Percentiles rank a stretch among this genome's conserved stretches.
phyloP scores from a whole-genome alignment of 2,113 vertebrate species.

The Notarius quadriscutis region DNA sequence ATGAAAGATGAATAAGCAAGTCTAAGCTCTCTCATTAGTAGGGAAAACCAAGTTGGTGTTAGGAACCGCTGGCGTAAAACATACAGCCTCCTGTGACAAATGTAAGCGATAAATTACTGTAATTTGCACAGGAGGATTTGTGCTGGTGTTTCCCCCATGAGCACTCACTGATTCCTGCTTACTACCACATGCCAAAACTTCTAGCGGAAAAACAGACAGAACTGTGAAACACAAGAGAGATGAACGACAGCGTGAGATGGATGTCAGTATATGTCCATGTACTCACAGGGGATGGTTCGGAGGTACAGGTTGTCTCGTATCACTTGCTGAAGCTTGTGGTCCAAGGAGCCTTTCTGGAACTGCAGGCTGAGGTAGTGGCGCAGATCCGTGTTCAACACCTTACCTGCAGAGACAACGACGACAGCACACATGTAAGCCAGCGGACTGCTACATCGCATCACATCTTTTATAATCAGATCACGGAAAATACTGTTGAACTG shows the following conservation, averaged over 20 bases:
- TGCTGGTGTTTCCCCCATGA: background rate
- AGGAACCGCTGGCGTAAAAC: background rate
- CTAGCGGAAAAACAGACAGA: background rate
- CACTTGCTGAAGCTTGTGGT: slow-evolving; percentile 98
- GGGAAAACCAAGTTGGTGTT: background rate
- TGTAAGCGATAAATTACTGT: background rate
- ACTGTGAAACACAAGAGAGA: background rate
- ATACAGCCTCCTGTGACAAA: background rate
- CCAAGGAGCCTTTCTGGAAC: slow-evolving; percentile 97
- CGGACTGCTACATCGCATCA: background rate
- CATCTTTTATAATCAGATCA: background rate
- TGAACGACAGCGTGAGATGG: background rate
- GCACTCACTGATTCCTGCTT: background rate
- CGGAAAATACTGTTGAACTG: background rate
- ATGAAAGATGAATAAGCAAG: background rate
- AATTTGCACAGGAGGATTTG: background rate
- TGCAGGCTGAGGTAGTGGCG: slow-evolving; percentile 97
- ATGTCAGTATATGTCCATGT: slow-evolving; percentile 21
- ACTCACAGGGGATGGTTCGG: slow-evolving; percentile 98
- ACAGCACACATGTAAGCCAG: background rate
- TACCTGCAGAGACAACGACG: slow-evolving; percentile 74
- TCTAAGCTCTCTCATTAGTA: background rate
- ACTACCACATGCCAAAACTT: background rate
- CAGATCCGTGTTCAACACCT: slow-evolving; percentile 96
- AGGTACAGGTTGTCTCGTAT: slow-evolving; percentile 99